Percentiles rank a stretch among this genome's conserved stretches.
These are phyloP conservation scores for Potorous gilbertii DNA, from an alignment of 2,797 vertebrate genomes.

Conservation along the genomic window DNA sequence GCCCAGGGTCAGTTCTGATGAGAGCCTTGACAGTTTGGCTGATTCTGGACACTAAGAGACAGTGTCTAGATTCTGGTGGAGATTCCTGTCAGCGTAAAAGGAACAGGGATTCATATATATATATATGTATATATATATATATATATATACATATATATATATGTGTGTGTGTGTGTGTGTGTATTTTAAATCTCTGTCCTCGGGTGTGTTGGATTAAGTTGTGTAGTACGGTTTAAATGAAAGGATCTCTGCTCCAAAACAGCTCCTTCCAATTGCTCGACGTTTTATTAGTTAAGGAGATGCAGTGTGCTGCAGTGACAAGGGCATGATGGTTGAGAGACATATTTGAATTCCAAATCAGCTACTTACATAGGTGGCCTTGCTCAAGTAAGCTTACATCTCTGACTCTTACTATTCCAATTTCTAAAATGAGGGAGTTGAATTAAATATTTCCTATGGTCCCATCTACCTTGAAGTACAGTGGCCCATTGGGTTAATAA, in stretches of 20 bases:
- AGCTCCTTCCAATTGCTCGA: background rate
- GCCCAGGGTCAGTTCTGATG: background rate
- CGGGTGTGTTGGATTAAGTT: background rate
- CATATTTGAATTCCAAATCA: background rate
- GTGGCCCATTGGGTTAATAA: background rate
- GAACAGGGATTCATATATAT: background rate
- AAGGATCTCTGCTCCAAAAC: background rate
- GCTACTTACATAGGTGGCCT: background rate
- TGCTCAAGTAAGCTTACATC: background rate
- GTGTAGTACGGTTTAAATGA: background rate
- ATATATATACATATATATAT: too few species aligned
- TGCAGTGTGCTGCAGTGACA: background rate
- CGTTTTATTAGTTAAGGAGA: background rate
- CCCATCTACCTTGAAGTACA: background rate
- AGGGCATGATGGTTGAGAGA: background rate
- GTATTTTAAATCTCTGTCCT: background rate
- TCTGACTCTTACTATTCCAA: background rate
- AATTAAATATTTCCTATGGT: background rate
- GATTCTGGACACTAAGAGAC: background rate
- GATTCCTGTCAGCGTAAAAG: background rate
- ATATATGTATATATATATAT: too few species aligned
- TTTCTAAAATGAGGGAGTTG: background rate
- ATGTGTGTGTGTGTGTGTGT: too few species aligned
- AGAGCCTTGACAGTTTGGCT: background rate
- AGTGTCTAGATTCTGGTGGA: background rate